Evolutionary conservation across 92 coral and sea anemone species (phyloP), one percentile per base, ranked within the genome.

Genomic region (Desmophyllum pertusum): DNA sequence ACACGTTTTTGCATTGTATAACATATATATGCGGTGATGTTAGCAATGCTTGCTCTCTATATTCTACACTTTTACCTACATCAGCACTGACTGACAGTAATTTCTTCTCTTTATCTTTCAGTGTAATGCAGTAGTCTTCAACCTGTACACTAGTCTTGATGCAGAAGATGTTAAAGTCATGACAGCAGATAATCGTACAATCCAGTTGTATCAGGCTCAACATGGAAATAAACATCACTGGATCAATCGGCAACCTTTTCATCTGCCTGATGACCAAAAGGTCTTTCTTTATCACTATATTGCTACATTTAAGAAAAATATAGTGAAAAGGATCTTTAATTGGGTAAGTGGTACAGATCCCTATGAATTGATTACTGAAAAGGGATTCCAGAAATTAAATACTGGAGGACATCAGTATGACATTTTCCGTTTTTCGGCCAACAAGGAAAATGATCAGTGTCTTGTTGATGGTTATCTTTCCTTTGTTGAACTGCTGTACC

Each of bases 391-490:
- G 45, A 21, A 23, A 0, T 19, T 79, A 3, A 53, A 23, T 40
- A 2, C 73, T 27, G 42, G 70, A 29, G 6, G 31, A 6, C 40
- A 43, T 66, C 93, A 87, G 40, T 83, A 87, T 66, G 93, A 90
- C 75, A 76, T 78, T 9, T 87, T 90, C 83, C 83, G 76, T 40
- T 41, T 72, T 35, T 79, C 79, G 9, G 10, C 4, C 10, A 88
- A 80, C 59, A 45, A 11, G 19, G 4, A 19, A 10, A 4, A 3
- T 35, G 73, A 31, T 50, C 21, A 31, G 0, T 23, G 9, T 51
- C 45, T 57, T 71, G 15, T 39, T 67, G 51, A 10, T 3, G 73
- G 85, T 45, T 42, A 70, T 33, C 43, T 86, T 14, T 70, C 46
- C 41, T 79, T 67, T 31, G n/a, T 86, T 38, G 19, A 33, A 3